Percentiles rank a stretch among this genome's conserved stretches.
phyloP scores from a whole-genome alignment of 2,113 vertebrate genomes.

The Anseranas semipalmata region DNA sequence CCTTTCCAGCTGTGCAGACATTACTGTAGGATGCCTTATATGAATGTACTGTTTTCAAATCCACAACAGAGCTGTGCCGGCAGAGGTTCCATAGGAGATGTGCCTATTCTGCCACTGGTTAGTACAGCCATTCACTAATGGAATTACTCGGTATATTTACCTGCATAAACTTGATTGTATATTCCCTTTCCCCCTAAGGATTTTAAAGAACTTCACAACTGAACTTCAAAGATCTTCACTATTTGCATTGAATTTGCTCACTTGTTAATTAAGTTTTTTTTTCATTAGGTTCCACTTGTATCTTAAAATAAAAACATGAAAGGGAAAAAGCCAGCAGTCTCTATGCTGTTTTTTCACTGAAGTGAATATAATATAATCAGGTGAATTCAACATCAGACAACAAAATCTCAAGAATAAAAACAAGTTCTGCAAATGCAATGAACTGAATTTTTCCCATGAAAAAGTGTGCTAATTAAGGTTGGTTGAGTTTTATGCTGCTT shows the following conservation, averaged over 20 bases:
- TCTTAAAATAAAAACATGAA: conserved; percentile 42
- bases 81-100: background rate
- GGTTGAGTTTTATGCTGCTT: background rate
- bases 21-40: rapidly evolving
- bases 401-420: background rate
- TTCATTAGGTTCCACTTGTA: conserved; percentile 3
- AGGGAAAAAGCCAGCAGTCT: background rate
- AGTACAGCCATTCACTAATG: background rate
- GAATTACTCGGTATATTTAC: background rate
- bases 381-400: background rate
- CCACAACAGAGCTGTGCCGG: background rate
- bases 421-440: background rate
- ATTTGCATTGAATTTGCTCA: conserved; percentile 8
- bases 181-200: background rate
- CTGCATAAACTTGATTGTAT: background rate
- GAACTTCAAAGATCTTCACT: conserved; percentile 18
- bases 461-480: background rate
- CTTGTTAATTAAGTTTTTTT: background rate
- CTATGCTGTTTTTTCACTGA: background rate
- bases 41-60: background rate
- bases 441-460: background rate
- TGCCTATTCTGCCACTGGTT: background rate
- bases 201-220: background rate
- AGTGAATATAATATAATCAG: background rate
- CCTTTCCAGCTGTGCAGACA: background rate